Evolutionary conservation across 2,113 vertebrate genomes (phyloP).

Genomic region (Poecilia latipinna): DNA sequence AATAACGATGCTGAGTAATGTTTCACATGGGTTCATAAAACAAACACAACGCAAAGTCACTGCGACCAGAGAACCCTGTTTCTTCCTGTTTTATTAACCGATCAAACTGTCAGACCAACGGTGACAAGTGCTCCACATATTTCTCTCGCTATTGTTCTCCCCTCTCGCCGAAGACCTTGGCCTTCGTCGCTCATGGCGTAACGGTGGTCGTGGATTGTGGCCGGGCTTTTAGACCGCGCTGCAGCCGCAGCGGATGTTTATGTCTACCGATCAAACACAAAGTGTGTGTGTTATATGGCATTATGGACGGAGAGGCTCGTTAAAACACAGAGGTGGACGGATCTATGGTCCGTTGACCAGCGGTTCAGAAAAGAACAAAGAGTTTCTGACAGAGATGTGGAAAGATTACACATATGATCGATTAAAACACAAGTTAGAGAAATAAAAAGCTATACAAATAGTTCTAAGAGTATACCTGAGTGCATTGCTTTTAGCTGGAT

Average conservation of each 20-base stretch:
- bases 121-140: not conserved
- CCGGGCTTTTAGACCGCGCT: constrained; percentile 72
- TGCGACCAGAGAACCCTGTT: not conserved
- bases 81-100: not conserved
- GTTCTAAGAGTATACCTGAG: too few species aligned
- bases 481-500: too few species aligned
- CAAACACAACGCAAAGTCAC: not conserved
- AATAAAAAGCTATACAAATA: not conserved
- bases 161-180: constrained; percentile 56
- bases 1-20: not conserved
- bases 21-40: not conserved
- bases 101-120: not conserved
- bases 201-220: constrained; percentile 74
- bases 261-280: constrained; percentile 80
- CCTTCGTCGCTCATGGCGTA: constrained; percentile 41
- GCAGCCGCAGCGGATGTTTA: constrained; percentile 80
- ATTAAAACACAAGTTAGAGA: not conserved
- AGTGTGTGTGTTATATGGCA: constrained; percentile 79
- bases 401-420: constrained; percentile 1
- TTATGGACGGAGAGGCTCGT: constrained; percentile 72
- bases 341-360: constrained; percentile 60
- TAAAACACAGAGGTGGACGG: constrained; percentile 50
- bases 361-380: constrained; percentile 33
- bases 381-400: constrained; percentile 1
- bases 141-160: constrained; percentile 10